Percentiles rank a stretch among this genome's conserved stretches.
phyloP scores from a whole-genome alignment of 2,113 vertebrate genomes.

The Cathartes aura region DNA sequence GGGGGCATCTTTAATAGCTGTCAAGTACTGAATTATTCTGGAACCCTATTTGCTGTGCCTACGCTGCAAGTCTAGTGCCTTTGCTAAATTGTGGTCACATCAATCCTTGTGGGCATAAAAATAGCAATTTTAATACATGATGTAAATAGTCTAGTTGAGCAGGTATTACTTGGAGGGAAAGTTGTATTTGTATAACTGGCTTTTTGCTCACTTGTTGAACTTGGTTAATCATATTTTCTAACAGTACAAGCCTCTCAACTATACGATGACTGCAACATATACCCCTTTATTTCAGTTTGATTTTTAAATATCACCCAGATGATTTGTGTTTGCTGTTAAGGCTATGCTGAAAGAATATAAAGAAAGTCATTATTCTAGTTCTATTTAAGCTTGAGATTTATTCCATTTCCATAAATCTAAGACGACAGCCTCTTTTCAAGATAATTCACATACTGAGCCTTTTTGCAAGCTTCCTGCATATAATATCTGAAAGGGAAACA shows the following conservation, averaged over 20 bases:
- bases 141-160: background rate
- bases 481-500: background rate
- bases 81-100: background rate
- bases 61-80: background rate
- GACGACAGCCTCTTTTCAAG: constrained; percentile 37
- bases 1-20: background rate
- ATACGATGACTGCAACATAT: background rate
- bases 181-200: background rate
- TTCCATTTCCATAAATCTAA: constrained; percentile 44
- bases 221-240: background rate
- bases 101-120: background rate
- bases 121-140: background rate
- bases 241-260: background rate
- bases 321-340: constrained; percentile 33
- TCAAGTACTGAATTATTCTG: background rate
- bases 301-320: constrained; percentile 43
- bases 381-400: constrained; percentile 56
- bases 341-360: constrained; percentile 17
- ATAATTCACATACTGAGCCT: constrained; percentile 38
- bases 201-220: constrained; percentile 23
- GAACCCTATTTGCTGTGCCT: background rate
- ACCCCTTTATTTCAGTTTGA: background rate
- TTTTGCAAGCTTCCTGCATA: background rate
- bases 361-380: constrained; percentile 36
- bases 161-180: background rate